Percentiles rank a stretch among this genome's conserved stretches.
Conservation (phyloP, 2,888 invertebrate genomes). For the Kryphioiulus occultus region DNA sequence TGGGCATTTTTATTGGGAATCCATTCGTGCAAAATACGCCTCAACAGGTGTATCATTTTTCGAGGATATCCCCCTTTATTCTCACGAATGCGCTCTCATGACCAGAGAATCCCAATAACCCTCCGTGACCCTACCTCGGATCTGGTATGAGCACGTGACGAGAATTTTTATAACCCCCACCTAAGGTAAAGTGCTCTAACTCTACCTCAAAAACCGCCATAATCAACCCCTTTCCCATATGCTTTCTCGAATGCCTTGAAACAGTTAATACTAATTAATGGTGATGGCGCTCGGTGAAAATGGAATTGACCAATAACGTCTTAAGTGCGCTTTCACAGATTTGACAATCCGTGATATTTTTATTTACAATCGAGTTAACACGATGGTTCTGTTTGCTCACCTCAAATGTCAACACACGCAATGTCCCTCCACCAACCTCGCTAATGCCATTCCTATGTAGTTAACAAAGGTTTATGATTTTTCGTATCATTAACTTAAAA, state of each 20-base stretch:
- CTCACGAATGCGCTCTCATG: background rate
- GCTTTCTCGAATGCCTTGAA: slow-evolving; percentile 2
- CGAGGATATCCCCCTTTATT: background rate
- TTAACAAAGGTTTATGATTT: slow-evolving; percentile 29
- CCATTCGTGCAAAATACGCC: background rate
- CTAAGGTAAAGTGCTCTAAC: background rate
- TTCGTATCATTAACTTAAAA: background rate
- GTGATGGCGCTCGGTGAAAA: background rate
- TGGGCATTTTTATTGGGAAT: background rate
- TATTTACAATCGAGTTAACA: background rate
- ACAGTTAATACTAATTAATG: background rate
- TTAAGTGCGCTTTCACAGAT: background rate
- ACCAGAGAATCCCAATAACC: background rate
- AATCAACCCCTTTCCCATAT: background rate
- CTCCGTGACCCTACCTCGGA: background rate
- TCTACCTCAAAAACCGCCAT: background rate
- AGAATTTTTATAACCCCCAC: background rate
- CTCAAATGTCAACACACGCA: background rate
- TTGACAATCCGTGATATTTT: background rate
- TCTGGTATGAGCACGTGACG: background rate
- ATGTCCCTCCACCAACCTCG: background rate
- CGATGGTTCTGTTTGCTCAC: background rate
- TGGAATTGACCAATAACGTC: background rate
- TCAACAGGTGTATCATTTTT: background rate
- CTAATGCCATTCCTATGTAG: background rate